These are phyloP conservation scores for Danionella cerebrum DNA, from an alignment of 2,113 vertebrate genomes.

Conservation along the genomic window DNA sequence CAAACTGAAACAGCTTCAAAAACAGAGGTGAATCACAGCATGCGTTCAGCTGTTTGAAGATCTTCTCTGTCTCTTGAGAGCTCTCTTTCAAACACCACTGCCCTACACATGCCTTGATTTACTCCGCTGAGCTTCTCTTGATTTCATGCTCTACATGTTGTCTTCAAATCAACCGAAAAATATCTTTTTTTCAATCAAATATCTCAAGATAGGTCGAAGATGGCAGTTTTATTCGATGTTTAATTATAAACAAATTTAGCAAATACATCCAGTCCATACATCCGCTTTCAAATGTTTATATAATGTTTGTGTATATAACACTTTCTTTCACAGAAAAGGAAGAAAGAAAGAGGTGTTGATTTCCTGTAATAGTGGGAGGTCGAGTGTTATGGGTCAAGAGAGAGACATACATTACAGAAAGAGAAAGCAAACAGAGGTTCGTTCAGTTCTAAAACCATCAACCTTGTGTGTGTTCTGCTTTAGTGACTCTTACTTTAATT, in stretches of 20 bases:
- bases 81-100: not conserved
- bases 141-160: not conserved
- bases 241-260: too few relatives aligned
- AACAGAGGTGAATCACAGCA: not conserved
- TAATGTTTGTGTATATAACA: too few relatives aligned
- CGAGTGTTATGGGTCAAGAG: not conserved
- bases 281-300: too few relatives aligned
- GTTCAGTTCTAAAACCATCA: not conserved
- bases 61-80: not conserved
- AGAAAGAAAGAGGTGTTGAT: not conserved
- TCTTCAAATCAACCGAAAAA: not conserved
- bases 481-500: too few relatives aligned
- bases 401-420: conserved; percentile 13
- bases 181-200: not conserved
- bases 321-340: too few relatives aligned
- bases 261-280: too few relatives aligned
- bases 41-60: not conserved
- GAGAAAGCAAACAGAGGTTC: conserved; percentile 11
- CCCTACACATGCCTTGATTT: not conserved
- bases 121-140: not conserved
- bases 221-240: too few relatives aligned
- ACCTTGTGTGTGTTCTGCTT: too few relatives aligned
- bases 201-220: too few relatives aligned
- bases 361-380: not conserved
- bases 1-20: not conserved